phyloP scores from a whole-genome alignment of 2,888 invertebrate genomes.

The Leucoptera coffeella region DNA sequence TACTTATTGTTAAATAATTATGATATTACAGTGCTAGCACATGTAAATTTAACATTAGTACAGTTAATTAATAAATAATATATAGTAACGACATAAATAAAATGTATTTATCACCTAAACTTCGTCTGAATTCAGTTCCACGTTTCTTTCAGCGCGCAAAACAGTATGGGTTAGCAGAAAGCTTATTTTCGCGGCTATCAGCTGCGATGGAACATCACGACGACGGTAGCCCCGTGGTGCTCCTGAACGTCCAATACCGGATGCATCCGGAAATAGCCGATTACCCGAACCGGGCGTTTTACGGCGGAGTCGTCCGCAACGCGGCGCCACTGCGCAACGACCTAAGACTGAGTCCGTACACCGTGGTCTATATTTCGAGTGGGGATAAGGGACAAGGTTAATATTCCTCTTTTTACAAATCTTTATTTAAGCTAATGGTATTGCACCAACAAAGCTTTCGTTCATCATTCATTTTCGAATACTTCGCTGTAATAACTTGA shows the following conservation, averaged over 20 bases:
- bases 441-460: no score
- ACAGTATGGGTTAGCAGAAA: slow-evolving; percentile 62
- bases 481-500: no score
- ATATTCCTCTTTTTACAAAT: background rate
- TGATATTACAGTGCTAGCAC: no score
- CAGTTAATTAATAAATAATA: no score
- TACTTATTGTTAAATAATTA: no score
- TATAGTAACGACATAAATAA: no score
- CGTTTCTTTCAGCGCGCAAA: slow-evolving; percentile 72
- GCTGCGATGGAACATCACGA: slow-evolving; percentile 39
- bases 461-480: no score
- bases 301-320: slow-evolving; percentile 46
- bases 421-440: no score
- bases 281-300: slow-evolving; percentile 74
- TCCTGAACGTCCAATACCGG: slow-evolving; percentile 69
- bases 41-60: no score
- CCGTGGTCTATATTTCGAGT: slow-evolving; percentile 21
- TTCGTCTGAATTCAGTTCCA: no score
- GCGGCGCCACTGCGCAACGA: slow-evolving; percentile 11
- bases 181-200: slow-evolving; percentile 71
- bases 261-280: slow-evolving; percentile 77
- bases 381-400: slow-evolving; percentile 34
- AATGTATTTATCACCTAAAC: no score
- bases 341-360: slow-evolving; percentile 22
- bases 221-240: slow-evolving; percentile 32